Base-by-base conservation (phyloP, 1,140 invertebrate species). In the Patella vulgata region DNA sequence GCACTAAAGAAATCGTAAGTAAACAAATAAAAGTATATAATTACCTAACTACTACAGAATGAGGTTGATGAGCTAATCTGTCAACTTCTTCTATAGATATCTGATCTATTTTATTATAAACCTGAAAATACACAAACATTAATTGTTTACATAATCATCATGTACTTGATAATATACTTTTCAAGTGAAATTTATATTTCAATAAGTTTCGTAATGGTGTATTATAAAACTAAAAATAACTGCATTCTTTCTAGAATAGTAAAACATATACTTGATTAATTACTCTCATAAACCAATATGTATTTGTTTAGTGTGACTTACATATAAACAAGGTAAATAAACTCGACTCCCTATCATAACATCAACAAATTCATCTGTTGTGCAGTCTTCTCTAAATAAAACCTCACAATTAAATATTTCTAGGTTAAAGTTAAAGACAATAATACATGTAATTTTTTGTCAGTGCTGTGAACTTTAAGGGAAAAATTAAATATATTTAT, bases 91-190 rank as follows among this genome's bases (percentile, higher is more conserved):
- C 97, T 70, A 99, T 96, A 27, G 96, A 98, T 74, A 99, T 95
- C 86, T 99, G 96, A 92, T 99, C 97, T 74, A 99, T 98, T 89
- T 99, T 99, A 85, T 99, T 99, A 86, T 99, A 99, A 48, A 98
- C 86, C 81, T 88, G 73, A 8, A 71, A 51, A 28, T 17, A 72
- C 63, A 53, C 77, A 79, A 50, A 14, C 63, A 17, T 25, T 52
- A 17, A 17, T 30, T 14, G 5, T 30, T 52, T 33, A 30, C 27
- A 19, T 25, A 19, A 14, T 19, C n/a, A 30, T 11, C 12, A 52
- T 14, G 48, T 25, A 51, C 48, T 51, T 6, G 9, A 12, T 17
- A 33, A 52, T 17, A 52, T 47, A 21, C 14, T n/a, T 47, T n/a
- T n/a, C 23, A 47, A 12, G 14, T 8, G 23, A 8, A 47, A 47